Evolutionary conservation across 2,888 invertebrate genomes (phyloP), one percentile per base, ranked within the genome.

Genomic region (Xestia sexstrigata): DNA sequence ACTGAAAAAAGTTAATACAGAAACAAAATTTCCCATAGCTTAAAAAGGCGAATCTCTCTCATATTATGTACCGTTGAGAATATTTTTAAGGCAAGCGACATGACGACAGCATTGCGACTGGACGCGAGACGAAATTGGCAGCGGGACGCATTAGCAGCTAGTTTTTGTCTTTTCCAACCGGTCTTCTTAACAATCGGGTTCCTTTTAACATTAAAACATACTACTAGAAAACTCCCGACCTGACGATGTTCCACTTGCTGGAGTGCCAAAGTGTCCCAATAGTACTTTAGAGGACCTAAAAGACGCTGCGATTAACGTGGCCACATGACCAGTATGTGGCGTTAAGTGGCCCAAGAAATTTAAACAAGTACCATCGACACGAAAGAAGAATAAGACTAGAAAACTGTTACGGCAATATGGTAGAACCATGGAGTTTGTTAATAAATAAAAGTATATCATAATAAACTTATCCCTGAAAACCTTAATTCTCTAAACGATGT

Each of bases 131-230:
- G 93, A 91, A 92, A 83, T 74, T 70, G 76, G 62, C 84, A 80
- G 79, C 82, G 76, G 81, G 78, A 86, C 77, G 47, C 83, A 85
- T 87, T 88, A 91, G 91, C 90, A 89, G 89, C 88, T 80, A 80
- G 87, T 81, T 91, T 91, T 90, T 89, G 89, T 90, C 75, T 82
- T 88, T 87, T 85, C 85, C 75, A 88, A 91, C 91, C 91, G 76
- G 87, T n/a, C n/a, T n/a, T 91, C 30, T 75, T 35, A 35, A 35
- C 35, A 52, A 72, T 66, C 42, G 58, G 68, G 62, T 76, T 79
- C 69, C 62, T 66, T 74, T 55, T 52, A 1, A 49, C 7, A 58
- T 26, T 9, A 1, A 66, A 72, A 6, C 6, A 13, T n/a, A 11
- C 23, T 23, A 52, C 23, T 52, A 52, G 11, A 49, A 49, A 23